Percentiles rank a stretch among this genome's conserved stretches.
These are phyloP conservation scores for Apis cerana DNA, from an alignment of 1,140 invertebrate species.

Conservation along the genomic window DNA sequence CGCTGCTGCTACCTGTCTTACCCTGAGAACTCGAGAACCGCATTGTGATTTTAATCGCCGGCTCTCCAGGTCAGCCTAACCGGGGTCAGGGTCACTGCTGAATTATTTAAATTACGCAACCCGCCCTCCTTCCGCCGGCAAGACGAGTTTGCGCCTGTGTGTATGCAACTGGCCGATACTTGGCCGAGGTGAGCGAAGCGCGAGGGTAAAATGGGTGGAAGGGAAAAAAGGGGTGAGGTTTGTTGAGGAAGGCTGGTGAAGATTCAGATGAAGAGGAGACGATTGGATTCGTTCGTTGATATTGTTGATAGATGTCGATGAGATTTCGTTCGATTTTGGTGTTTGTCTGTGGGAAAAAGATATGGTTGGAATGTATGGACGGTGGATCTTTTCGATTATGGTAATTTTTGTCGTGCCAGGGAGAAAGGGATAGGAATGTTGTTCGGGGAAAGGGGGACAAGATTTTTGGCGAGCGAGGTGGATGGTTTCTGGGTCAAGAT, in stretches of 20 bases:
- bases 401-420: background rate
- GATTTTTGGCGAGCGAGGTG: background rate
- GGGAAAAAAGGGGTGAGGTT: background rate
- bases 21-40: slow-evolving; percentile 66
- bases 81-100: slow-evolving; percentile 70
- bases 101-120: slow-evolving; percentile 74
- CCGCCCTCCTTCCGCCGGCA: slow-evolving; percentile 34
- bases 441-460: background rate
- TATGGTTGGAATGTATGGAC: too few relatives aligned
- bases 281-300: slow-evolving; percentile 2
- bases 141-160: background rate
- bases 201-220: background rate
- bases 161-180: background rate
- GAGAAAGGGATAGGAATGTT: background rate
- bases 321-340: background rate
- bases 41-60: slow-evolving; percentile 74
- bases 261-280: background rate
- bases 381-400: slow-evolving; percentile 20
- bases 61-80: slow-evolving; percentile 64
- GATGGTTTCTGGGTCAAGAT: slow-evolving; percentile 19
- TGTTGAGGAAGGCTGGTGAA: too few relatives aligned
- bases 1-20: slow-evolving; percentile 70
- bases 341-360: background rate
- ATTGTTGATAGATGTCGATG: background rate
- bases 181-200: too few relatives aligned